Percentiles rank a stretch among this genome's conserved stretches.
These are phyloP conservation scores for Grantiella picta DNA, from an alignment of 2,113 vertebrate species.

Conservation along the genomic window DNA sequence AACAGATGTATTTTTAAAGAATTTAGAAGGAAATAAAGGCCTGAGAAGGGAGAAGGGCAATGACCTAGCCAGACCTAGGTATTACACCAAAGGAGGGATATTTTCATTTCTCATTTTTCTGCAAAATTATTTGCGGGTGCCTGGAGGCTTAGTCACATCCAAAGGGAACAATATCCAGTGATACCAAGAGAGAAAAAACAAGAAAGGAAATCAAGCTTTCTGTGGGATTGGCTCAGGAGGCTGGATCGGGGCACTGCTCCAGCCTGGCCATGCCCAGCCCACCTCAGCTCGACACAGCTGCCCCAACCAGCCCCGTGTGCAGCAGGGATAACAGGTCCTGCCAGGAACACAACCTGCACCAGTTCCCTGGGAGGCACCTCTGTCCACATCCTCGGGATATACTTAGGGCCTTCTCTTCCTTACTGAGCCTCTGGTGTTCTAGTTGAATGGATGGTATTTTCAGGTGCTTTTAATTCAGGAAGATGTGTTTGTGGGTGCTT, in stretches of 20 bases:
- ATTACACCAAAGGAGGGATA: background rate
- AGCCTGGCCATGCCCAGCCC: accelerated
- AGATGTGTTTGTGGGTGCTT: constrained; percentile 55
- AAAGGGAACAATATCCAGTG: background rate
- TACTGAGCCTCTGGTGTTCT: background rate
- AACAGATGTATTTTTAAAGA: background rate
- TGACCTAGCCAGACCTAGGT: background rate
- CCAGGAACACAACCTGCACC: background rate
- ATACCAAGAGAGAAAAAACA: background rate
- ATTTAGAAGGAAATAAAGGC: background rate
- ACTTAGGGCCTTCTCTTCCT: background rate
- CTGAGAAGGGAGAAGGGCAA: background rate
- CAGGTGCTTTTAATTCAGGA: constrained; percentile 18
- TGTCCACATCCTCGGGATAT: accelerated
- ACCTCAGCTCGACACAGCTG: accelerated
- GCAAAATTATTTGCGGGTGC: background rate
- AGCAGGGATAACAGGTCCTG: background rate
- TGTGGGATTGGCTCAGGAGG: background rate
- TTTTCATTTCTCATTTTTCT: background rate
- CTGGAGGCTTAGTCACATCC: constrained; percentile 5
- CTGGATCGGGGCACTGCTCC: accelerated
- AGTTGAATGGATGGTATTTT: background rate
- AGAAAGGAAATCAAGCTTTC: background rate
- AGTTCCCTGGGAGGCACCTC: background rate
- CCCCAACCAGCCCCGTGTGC: accelerated